Conservation (phyloP, 2,888 invertebrate species). For the Heliconius charithonia region DNA sequence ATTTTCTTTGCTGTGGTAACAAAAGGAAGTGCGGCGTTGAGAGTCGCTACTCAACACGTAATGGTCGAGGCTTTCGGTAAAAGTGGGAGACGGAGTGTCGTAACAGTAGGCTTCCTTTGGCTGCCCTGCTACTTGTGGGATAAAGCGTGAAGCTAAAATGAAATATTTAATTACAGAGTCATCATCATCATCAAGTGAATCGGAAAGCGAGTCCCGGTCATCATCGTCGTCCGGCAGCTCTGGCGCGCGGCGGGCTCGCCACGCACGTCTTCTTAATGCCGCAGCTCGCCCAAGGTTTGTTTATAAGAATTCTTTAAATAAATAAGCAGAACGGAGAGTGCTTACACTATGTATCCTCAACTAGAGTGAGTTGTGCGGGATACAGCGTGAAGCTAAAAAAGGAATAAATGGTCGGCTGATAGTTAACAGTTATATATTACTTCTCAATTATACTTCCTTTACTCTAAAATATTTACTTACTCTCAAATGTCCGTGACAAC, state of each 20-base stretch:
- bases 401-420: neutral
- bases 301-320: no score
- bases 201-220: slow-evolving; percentile 79
- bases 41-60: no score
- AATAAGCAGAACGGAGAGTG: neutral
- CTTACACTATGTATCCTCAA: neutral
- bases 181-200: slow-evolving; percentile 77
- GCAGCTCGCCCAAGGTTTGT: slow-evolving; percentile 71
- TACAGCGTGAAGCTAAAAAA: neutral
- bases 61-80: no score
- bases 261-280: slow-evolving; percentile 74
- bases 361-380: neutral
- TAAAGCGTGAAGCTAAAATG: neutral
- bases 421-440: neutral
- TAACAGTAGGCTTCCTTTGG: no score
- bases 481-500: neutral
- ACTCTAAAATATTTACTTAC: neutral
- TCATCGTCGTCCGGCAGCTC: slow-evolving; percentile 80
- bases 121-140: no score
- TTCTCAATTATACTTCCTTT: neutral
- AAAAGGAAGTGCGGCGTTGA: no score
- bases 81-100: no score
- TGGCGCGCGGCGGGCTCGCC: slow-evolving; percentile 72
- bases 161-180: slow-evolving; percentile 61
- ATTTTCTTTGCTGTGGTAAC: neutral